These are phyloP conservation scores for Platichthys stellatus DNA, from an alignment of 2,113 vertebrate species.

Conservation along the genomic window DNA sequence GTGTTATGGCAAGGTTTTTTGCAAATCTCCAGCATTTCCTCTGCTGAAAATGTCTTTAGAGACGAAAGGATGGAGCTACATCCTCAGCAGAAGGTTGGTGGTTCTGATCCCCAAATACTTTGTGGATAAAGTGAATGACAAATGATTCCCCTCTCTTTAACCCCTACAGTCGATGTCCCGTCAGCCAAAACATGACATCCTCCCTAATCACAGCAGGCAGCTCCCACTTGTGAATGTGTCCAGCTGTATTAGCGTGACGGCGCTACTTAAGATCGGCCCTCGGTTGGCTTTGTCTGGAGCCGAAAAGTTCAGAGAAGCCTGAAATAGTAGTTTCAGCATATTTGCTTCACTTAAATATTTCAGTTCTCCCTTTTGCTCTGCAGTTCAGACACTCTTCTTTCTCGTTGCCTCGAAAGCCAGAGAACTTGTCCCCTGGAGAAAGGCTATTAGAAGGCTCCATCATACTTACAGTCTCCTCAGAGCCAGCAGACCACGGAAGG, in stretches of 20 bases:
- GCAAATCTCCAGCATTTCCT: background rate
- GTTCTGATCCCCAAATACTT: background rate
- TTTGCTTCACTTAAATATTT: constrained; percentile 28
- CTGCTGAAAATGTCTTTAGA: background rate
- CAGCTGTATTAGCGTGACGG: background rate
- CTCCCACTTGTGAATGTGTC: constrained; percentile 4
- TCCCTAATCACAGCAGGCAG: background rate
- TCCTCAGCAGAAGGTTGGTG: constrained; percentile 9
- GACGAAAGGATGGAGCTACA: background rate
- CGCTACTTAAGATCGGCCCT: background rate
- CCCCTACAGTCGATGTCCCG: constrained; percentile 1
- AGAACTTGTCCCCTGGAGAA: constrained; percentile 43
- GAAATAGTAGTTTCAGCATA: constrained; percentile 10
- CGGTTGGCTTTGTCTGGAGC: background rate
- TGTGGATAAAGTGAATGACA: constrained; percentile 14
- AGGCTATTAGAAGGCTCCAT: constrained; percentile 53
- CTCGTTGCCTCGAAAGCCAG: constrained; percentile 34
- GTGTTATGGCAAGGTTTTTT: background rate
- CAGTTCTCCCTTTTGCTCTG: constrained; percentile 23
- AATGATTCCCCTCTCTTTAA: background rate
- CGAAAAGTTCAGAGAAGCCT: constrained; percentile 1
- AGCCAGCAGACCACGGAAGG: constrained; percentile 86
- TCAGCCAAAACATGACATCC: constrained; percentile 1
- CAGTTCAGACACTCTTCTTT: constrained; percentile 23
- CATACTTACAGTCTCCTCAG: constrained; percentile 88